Evolutionary conservation across 2,888 invertebrate genomes (phyloP).

Genomic region (Ochropleura plecta): DNA sequence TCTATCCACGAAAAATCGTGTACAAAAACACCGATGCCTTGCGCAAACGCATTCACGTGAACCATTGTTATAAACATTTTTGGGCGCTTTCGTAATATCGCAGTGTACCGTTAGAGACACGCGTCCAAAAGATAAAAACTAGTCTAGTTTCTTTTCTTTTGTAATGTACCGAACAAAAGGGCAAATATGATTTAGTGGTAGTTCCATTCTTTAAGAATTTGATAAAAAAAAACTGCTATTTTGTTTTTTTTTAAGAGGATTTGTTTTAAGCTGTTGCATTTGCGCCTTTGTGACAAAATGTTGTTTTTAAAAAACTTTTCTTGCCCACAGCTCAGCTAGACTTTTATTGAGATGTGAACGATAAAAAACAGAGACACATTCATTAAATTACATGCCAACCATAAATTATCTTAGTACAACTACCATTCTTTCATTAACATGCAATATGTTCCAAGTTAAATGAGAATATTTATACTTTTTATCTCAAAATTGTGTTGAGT

Average conservation of each 20-base stretch:
- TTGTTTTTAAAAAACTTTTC: conserved; percentile 53
- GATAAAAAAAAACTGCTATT: conserved; percentile 54
- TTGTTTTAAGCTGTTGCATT: conserved; percentile 54
- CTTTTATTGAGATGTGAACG: conserved; percentile 38
- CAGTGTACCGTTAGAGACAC: conserved; percentile 84
- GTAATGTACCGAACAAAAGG: conserved; percentile 81
- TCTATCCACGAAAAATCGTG: conserved; percentile 83
- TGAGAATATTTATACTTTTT: conserved; percentile 56
- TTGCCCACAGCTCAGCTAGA: conserved; percentile 38
- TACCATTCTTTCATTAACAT: conserved; percentile 50
- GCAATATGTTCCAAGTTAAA: conserved; percentile 37
- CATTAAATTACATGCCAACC: conserved; percentile 26
- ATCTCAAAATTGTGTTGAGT: conserved; percentile 73
- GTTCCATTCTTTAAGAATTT: conserved; percentile 73
- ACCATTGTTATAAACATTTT: conserved; percentile 82
- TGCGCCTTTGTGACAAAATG: conserved; percentile 52
- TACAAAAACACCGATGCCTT: conserved; percentile 83
- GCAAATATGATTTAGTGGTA: conserved; percentile 86
- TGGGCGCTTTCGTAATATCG: conserved; percentile 80
- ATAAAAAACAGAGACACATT: conserved; percentile 53
- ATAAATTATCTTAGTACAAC: conserved; percentile 42
- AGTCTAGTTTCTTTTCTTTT: conserved; percentile 83
- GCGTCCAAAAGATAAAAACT: conserved; percentile 82
- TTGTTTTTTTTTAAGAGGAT: conserved; percentile 30
- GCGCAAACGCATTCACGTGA: conserved; percentile 85